Base-by-base conservation (phyloP, 2,797 vertebrate species). In the Rhinophrynus dorsalis region DNA sequence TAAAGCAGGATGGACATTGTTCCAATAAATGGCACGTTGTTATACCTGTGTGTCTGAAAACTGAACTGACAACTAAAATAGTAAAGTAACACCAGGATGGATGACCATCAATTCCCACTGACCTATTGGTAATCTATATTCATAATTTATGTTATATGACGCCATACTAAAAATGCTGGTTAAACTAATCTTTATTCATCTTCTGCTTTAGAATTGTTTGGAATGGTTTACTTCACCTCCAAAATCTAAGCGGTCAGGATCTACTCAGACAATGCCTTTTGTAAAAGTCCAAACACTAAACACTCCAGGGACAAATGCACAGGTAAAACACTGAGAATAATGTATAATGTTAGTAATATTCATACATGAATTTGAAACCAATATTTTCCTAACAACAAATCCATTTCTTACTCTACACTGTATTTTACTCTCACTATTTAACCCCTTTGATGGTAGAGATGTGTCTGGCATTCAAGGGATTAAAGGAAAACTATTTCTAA, bases 201-300 rank as follows among this genome's bases (percentile, higher is more conserved):
- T 73, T 73, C 61, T 66, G 45, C 54, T 73, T 59, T 50, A 73
- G 69, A 73, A 66, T 59, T 65, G 61, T 73, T 52, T 73, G 69
- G 69, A 73, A 65, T 65, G 54, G 69, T 73, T 73, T 59, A 73
- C 69, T 51, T 66, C 69, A 35, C 54, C 69, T 73, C 61, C 69
- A 50, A 73, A 73, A 73, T 51, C 54, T 65, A 73, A 73, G 66
- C 69, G 69, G 33, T 58, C 54, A 73, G 69, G 69, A 73, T 73
- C 69, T 66, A 66, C 69, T 66, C 69, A 73, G 55, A 73, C 61
- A 73, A 73, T 73, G 69, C 45, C 69, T 23, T 42, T 48, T 67
- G 65, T 73, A 66, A 73, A 73, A 73, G 69, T 73, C 12, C 69
- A 73, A 59, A 73, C 69, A 59, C 45, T 73, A 33, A 73, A 73